A percentile compares a stretch with the other conserved stretches of the same genome.
phyloP scores from a whole-genome alignment of 2,113 vertebrate species.

The Tachysurus fulvidraco region DNA sequence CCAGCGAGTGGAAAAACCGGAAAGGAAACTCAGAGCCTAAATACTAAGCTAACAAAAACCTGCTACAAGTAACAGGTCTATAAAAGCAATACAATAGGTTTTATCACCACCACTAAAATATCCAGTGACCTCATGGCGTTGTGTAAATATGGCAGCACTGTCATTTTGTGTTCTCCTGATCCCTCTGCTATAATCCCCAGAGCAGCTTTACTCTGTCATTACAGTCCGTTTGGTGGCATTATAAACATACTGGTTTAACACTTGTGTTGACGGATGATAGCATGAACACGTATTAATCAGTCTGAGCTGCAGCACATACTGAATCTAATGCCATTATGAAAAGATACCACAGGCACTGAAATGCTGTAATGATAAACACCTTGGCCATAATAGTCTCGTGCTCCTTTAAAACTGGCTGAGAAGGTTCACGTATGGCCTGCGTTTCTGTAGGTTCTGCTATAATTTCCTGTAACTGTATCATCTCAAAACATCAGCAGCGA shows the following conservation, averaged over 20 bases:
- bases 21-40: not conserved
- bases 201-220: slow-evolving; percentile 2
- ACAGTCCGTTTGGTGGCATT: not conserved
- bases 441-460: not conserved
- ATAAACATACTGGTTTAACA: not conserved
- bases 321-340: not conserved
- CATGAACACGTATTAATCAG: not conserved
- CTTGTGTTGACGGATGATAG: not conserved
- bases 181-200: not conserved
- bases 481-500: not conserved
- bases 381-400: not conserved
- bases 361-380: not conserved
- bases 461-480: not conserved
- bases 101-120: slow-evolving; percentile 6
- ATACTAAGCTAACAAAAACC: not conserved
- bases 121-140: not conserved
- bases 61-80: slow-evolving; percentile 29
- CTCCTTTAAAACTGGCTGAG: too few species aligned
- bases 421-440: not conserved
- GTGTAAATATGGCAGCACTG: not conserved
- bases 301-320: not conserved
- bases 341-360: not conserved
- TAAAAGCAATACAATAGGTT: not conserved
- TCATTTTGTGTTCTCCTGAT: not conserved
- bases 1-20: not conserved